Evolutionary conservation across 1,140 invertebrate genomes (phyloP), one percentile per base, ranked within the genome.

Genomic region (Eurytemora carolleeae): DNA sequence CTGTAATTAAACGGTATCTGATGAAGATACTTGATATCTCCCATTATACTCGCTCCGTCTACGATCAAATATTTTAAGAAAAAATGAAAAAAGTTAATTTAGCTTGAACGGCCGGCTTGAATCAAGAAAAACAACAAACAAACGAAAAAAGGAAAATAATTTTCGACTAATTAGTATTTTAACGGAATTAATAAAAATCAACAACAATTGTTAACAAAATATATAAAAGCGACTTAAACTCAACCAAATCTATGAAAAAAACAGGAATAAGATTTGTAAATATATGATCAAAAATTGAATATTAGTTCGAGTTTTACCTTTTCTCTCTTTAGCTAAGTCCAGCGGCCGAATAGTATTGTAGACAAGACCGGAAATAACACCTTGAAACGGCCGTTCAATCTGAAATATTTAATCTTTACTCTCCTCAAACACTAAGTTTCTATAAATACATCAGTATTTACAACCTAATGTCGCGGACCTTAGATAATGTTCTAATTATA

Each of bases 291-390:
- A 44, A 12, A n/a, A 12, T 44, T 44, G 7, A 12, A n/a, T 44
- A 44, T 12, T 12, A n/a, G 31, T 44, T 12, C n/a, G 7, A 44
- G n/a, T 12, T n/a, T n/a, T 44, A 44, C 31, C 31, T 44, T 12
- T 12, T 44, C n/a, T 44, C 7, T 44, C 31, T 44, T 44, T 44
- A 0, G 87, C 86, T 68, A 90, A 71, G 70, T 95, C 88, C 53
- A 96, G 74, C 7, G 93, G 78, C 21, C 85, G 74, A 55, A 85
- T 77, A 20, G 87, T 84, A 71, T 95, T 92, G 22, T 92, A 82
- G 1, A 90, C 87, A 15, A 90, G 74, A 19, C 91, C 91, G 19
- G 88, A 82, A 57, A 94, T 80, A 23, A 91, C 83, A 15, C 91
- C 91, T 57, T 62, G 55, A 62, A 65, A 76, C 7, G 85, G 80